Conservation (phyloP, 1,140 invertebrate genomes). For the Camponotus floridanus region DNA sequence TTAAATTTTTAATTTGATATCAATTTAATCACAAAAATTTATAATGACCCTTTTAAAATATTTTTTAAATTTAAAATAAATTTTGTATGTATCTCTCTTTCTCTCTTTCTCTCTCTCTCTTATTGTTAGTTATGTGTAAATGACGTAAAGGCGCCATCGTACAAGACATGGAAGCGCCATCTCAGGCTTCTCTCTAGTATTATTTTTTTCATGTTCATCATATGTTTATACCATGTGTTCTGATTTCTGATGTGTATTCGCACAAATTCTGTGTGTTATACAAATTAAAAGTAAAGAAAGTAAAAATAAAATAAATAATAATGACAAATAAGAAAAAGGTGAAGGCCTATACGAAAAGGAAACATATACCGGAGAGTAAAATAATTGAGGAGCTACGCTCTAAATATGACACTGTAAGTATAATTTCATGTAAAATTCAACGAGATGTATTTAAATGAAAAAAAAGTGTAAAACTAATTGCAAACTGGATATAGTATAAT, state of each 20-base stretch:
- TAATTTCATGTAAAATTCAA: slow-evolving; percentile 50
- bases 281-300: neutral
- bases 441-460: slow-evolving; percentile 2
- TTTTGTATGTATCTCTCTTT: too few relatives aligned
- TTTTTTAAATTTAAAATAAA: too few relatives aligned
- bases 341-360: slow-evolving; percentile 87
- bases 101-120: too few relatives aligned
- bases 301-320: slow-evolving; percentile 50
- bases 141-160: too few relatives aligned
- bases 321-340: slow-evolving; percentile 80
- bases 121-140: too few relatives aligned
- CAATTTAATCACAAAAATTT: too few relatives aligned
- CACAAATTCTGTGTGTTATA: neutral
- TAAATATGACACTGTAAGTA: slow-evolving; percentile 87
- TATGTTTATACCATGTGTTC: neutral
- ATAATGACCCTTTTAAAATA: too few relatives aligned
- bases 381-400: slow-evolving; percentile 89
- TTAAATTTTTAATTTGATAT: too few relatives aligned
- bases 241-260: neutral
- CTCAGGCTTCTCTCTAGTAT: too few relatives aligned
- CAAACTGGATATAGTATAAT: slow-evolving; percentile 14
- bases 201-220: too few relatives aligned
- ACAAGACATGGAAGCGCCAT: too few relatives aligned
- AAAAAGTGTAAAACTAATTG: slow-evolving; percentile 65
- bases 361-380: slow-evolving; percentile 86